phyloP scores from a whole-genome alignment of 2,797 vertebrate species.

The Hippopotamyrus pictus region DNA sequence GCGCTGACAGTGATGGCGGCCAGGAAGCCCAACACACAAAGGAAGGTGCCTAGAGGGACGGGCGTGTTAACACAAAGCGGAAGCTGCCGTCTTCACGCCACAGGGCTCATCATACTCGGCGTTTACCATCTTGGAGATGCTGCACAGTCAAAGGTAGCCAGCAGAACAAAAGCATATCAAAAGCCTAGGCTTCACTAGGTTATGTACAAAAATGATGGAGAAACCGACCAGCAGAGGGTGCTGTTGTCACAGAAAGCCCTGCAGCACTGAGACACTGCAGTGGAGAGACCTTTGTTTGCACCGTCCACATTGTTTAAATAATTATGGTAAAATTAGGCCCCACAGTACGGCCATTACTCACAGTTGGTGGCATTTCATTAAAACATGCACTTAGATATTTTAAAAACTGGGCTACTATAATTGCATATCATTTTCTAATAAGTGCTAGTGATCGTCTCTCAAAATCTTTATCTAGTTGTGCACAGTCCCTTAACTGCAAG shows the following conservation, averaged over 20 bases:
- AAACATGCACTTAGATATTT: background rate
- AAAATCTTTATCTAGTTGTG: background rate
- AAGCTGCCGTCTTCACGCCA: background rate
- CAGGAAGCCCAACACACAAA: constrained; percentile 66
- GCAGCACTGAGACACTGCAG: background rate
- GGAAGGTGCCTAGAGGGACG: constrained; percentile 54
- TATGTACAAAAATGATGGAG: background rate
- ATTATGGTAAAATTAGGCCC: background rate
- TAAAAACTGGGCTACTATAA: background rate
- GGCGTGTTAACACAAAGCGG: constrained; percentile 6
- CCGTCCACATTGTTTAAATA: background rate
- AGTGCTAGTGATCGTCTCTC: background rate
- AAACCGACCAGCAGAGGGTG: background rate
- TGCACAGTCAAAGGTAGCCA: background rate
- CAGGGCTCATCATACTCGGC: constrained; percentile 2
- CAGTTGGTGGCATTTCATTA: background rate
- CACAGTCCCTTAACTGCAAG: background rate
- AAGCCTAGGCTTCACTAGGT: background rate
- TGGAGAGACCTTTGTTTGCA: background rate
- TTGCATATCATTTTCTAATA: background rate
- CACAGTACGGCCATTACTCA: background rate
- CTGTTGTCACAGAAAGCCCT: background rate
- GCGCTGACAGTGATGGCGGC: constrained; percentile 63
- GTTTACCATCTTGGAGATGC: background rate
- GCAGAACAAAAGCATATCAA: background rate